A percentile compares a stretch with the other conserved stretches of the same genome.
phyloP scores from a whole-genome alignment of 37 sponge, comb jelly and placozoan genomes.

The Lycopodina hypogea region DNA sequence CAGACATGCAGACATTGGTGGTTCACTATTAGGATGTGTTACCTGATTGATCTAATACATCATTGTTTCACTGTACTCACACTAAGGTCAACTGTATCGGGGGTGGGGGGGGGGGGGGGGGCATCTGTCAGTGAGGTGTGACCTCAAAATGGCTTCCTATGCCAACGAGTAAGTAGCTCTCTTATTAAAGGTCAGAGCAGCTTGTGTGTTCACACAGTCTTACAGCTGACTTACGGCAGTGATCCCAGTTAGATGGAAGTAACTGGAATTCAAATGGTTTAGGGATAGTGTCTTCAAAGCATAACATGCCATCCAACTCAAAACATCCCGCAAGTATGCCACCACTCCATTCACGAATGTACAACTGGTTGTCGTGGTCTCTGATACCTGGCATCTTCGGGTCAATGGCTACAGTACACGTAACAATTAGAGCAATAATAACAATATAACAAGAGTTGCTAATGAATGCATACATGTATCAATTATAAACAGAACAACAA shows the following conservation, averaged over 20 bases:
- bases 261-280: slow-evolving; percentile 51
- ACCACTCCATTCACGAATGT: slow-evolving; percentile 58
- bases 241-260: slow-evolving; percentile 64
- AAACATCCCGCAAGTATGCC: slow-evolving; percentile 52
- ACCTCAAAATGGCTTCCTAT: too few species aligned
- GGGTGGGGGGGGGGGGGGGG: too few species aligned
- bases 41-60: too few species aligned
- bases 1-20: too few species aligned
- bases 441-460: background rate
- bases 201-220: too few species aligned
- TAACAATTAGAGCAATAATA: background rate
- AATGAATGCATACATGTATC: background rate
- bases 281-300: slow-evolving; percentile 39
- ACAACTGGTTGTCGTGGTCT: slow-evolving; percentile 23
- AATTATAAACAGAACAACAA: background rate
- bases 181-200: too few species aligned
- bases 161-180: too few species aligned
- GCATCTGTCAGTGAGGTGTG: too few species aligned
- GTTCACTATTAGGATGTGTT: too few species aligned
- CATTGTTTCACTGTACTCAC: too few species aligned
- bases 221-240: slow-evolving; percentile 55
- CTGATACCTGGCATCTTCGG: slow-evolving; percentile 42
- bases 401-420: slow-evolving; percentile 19
- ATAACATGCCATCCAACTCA: slow-evolving; percentile 39
- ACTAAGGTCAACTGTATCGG: too few species aligned